Evolutionary conservation across 1,140 invertebrate genomes (phyloP).

Genomic region (Mycetomoellerius zeteki): DNA sequence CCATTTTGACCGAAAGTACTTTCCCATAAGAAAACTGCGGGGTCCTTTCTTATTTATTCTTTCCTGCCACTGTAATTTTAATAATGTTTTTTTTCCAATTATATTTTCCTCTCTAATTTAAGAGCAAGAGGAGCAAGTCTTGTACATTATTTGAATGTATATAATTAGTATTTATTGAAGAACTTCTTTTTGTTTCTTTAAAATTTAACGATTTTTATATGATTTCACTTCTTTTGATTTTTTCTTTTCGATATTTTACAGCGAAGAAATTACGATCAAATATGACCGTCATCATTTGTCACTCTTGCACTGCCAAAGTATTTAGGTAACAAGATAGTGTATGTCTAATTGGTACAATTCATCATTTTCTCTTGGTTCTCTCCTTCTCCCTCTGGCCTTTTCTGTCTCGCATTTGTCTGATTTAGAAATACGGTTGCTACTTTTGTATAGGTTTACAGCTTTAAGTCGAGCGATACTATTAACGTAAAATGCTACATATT

Average conservation of each 20-base stretch:
- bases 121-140: constrained; percentile 15
- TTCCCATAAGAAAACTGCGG: too few species aligned
- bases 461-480: constrained; percentile 1
- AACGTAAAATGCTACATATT: constrained; percentile 33
- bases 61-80: constrained; percentile 3
- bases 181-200: neutral
- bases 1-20: too few species aligned
- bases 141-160: constrained; percentile 42
- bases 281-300: constrained; percentile 45
- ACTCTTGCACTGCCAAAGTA: constrained; percentile 71
- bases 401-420: constrained; percentile 8
- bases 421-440: constrained; percentile 17
- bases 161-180: constrained; percentile 33
- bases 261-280: constrained; percentile 2
- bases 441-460: constrained; percentile 13
- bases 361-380: neutral
- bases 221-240: neutral
- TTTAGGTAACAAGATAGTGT: constrained; percentile 31
- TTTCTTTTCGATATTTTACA: constrained; percentile 39
- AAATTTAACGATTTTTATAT: neutral
- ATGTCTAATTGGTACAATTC: constrained; percentile 21
- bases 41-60: constrained; percentile 30
- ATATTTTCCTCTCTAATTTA: constrained; percentile 32
- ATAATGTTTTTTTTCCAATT: constrained; percentile 20
- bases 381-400: neutral